Conservation (phyloP, 2,888 invertebrate genomes). For the Anodontia alba region DNA sequence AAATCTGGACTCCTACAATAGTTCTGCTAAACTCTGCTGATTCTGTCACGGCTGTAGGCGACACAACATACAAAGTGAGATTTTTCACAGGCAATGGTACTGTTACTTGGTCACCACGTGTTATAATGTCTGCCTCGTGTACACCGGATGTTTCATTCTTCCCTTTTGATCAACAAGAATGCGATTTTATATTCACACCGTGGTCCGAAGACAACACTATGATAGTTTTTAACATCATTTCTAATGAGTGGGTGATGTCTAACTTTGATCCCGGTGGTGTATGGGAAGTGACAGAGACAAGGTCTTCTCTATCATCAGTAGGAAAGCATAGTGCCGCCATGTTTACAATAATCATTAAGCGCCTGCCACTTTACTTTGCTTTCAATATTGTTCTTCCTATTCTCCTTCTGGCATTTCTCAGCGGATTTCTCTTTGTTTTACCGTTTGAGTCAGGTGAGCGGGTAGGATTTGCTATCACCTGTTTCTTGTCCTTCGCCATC, state of each 20-base stretch:
- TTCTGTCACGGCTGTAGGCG: slow-evolving; percentile 43
- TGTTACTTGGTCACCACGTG: slow-evolving; percentile 46
- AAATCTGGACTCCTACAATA: slow-evolving; percentile 53
- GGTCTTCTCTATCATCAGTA: slow-evolving; percentile 4
- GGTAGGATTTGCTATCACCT: slow-evolving; percentile 56
- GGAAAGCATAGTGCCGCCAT: slow-evolving; percentile 31
- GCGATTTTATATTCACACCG: slow-evolving; percentile 41
- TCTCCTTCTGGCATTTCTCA: slow-evolving; percentile 44
- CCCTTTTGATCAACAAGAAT: slow-evolving; percentile 56
- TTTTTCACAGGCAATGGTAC: slow-evolving; percentile 23
- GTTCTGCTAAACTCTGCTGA: slow-evolving; percentile 50
- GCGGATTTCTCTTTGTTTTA: slow-evolving; percentile 55
- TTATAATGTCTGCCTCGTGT: slow-evolving; percentile 51
- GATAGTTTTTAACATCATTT: slow-evolving; percentile 11
- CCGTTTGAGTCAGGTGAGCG: slow-evolving; percentile 52
- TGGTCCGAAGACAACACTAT: slow-evolving; percentile 27
- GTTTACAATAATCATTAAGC: slow-evolving; percentile 44
- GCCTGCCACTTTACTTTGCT: slow-evolving; percentile 46
- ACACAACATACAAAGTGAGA: slow-evolving; percentile 44
- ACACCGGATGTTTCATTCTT: slow-evolving; percentile 53
- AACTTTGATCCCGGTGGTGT: slow-evolving; percentile 40
- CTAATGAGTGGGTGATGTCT: slow-evolving; percentile 31
- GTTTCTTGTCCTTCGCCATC: slow-evolving; percentile 56
- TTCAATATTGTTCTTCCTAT: slow-evolving; percentile 57
- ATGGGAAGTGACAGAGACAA: slow-evolving; percentile 42